Conservation (phyloP, 1,140 invertebrate genomes). For the Zaprionus kolodkinae region DNA sequence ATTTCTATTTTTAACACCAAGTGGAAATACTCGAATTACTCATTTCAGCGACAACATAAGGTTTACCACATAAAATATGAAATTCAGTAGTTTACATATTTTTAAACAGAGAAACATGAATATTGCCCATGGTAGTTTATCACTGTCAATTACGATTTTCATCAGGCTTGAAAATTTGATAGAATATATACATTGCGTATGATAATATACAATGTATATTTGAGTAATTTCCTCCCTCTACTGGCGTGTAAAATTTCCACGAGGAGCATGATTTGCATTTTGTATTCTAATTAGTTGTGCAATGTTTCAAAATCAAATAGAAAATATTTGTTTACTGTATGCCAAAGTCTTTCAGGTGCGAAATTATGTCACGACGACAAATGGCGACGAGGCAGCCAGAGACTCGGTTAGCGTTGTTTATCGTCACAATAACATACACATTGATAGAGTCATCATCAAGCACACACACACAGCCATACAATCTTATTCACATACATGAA, state of each 20-base stretch:
- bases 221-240: not conserved
- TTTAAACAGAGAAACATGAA: not conserved
- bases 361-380: slow-evolving; percentile 66
- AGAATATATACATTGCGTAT: not conserved
- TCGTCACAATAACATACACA: slow-evolving; percentile 54
- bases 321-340: slow-evolving; percentile 2
- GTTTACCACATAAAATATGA: not conserved
- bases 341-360: slow-evolving; percentile 50
- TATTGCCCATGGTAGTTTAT: not conserved
- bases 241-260: not conserved
- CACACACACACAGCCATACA: not conserved
- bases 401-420: slow-evolving; percentile 41
- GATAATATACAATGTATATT: not conserved
- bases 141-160: not conserved
- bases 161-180: too few relatives aligned
- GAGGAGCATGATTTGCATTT: slow-evolving; percentile 4
- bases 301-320: slow-evolving; percentile 23
- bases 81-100: not conserved
- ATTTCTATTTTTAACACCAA: not conserved
- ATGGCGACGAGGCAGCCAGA: slow-evolving; percentile 9
- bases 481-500: not conserved
- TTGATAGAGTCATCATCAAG: slow-evolving; percentile 57
- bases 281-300: slow-evolving; percentile 23
- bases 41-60: not conserved
- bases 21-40: not conserved